These are phyloP conservation scores for Euglossa dilemma DNA, from an alignment of 1,140 invertebrate species.

Conservation along the genomic window DNA sequence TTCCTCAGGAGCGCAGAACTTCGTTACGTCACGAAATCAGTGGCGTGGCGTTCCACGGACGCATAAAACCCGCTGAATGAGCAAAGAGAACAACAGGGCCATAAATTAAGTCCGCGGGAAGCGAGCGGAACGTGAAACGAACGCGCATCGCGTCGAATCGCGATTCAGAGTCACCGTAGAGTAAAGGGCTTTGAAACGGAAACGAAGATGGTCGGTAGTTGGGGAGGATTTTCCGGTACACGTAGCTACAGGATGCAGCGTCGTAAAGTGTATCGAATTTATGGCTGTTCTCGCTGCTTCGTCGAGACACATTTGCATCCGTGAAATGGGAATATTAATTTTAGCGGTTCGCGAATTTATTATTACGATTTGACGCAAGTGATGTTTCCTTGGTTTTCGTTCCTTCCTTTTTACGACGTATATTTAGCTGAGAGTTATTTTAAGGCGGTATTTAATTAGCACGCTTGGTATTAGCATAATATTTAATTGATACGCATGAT, in stretches of 20 bases:
- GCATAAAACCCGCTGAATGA: not conserved
- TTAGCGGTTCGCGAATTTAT: not conserved
- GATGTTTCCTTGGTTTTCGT: too few species aligned
- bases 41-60: not conserved
- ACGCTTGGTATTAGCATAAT: too few species aligned
- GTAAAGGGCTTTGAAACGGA: conserved; percentile 2
- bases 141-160: conserved; percentile 13
- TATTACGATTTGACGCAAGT: too few species aligned
- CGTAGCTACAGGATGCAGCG: too few species aligned
- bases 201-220: conserved; percentile 28
- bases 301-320: not conserved
- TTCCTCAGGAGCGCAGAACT: not conserved
- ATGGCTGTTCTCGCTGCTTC: too few species aligned
- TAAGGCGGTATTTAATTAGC: too few species aligned
- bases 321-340: not conserved
- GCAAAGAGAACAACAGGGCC: conserved; percentile 33
- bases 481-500: too few species aligned
- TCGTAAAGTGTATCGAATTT: not conserved
- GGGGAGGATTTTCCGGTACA: not conserved
- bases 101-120: conserved; percentile 41
- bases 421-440: too few species aligned
- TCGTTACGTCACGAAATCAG: not conserved
- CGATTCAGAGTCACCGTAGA: conserved; percentile 2
- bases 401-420: too few species aligned
- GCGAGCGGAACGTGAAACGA: conserved; percentile 35